Evolutionary conservation across 2,113 vertebrate genomes (phyloP).

Genomic region (Nanorana parkeri): DNA sequence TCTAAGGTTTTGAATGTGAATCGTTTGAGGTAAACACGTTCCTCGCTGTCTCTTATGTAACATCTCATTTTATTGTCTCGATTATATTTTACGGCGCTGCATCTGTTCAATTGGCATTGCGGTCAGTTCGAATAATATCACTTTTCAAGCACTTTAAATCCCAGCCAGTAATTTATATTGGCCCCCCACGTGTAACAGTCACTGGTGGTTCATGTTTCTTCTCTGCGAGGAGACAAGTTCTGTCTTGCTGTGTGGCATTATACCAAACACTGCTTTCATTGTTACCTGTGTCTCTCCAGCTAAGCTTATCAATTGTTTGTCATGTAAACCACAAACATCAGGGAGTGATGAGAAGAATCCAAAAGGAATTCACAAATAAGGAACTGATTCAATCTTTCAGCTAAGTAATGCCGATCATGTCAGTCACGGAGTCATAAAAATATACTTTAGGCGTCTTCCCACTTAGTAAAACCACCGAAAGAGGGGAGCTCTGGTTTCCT

Average conservation of each 20-base stretch:
- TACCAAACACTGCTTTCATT: slow-evolving; percentile 48
- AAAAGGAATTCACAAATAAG: slow-evolving; percentile 25
- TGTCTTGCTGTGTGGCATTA: slow-evolving; percentile 53
- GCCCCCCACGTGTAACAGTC: slow-evolving; percentile 1
- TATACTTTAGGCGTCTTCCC: slow-evolving; percentile 1
- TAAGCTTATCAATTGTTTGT: slow-evolving; percentile 44
- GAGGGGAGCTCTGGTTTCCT: neutral
- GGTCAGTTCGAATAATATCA: neutral
- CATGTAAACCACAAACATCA: slow-evolving; percentile 47
- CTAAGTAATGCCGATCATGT: slow-evolving; percentile 42
- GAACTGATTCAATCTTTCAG: slow-evolving; percentile 15
- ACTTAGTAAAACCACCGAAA: slow-evolving; percentile 26
- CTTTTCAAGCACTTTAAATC: neutral
- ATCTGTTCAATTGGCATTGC: neutral
- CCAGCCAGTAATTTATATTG: neutral
- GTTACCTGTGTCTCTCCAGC: slow-evolving; percentile 40
- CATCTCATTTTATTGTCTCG: no score
- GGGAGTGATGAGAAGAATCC: slow-evolving; percentile 41
- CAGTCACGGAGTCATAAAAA: slow-evolving; percentile 44
- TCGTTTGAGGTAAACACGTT: no score
- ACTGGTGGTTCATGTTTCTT: neutral
- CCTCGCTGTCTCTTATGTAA: no score
- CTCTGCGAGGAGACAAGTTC: slow-evolving; percentile 3
- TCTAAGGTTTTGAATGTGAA: no score
- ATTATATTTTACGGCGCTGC: no score